Evolutionary conservation across 2,797 vertebrate genomes (phyloP).

Genomic region (Pseudochaenichthys georgianus): DNA sequence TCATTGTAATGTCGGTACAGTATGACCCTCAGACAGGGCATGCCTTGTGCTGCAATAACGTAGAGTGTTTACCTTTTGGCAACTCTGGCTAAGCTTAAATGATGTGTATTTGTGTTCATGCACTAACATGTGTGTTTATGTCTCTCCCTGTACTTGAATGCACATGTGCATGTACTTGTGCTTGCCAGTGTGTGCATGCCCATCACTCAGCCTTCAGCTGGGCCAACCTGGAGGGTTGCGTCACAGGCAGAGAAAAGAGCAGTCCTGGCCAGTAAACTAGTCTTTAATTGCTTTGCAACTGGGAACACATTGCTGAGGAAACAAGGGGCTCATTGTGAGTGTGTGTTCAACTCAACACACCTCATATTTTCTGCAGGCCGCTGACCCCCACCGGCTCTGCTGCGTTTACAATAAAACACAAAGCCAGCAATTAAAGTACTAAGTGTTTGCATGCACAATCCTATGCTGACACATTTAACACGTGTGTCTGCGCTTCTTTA

Average conservation of each 20-base stretch:
- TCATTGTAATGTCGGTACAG: conserved; percentile 34
- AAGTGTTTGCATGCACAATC: conserved; percentile 67
- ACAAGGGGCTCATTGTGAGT: conserved; percentile 83
- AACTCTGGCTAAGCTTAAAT: conserved; percentile 48
- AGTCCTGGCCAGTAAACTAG: conserved; percentile 76
- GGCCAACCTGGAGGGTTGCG: conserved; percentile 71
- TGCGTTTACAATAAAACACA: conserved; percentile 78
- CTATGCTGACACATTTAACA: conserved; percentile 44
- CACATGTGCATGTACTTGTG: conserved; percentile 43
- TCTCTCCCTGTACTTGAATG: conserved; percentile 19
- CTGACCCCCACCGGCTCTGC: conserved; percentile 62
- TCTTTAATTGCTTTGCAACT: conserved; percentile 85
- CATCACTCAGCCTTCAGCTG: conserved; percentile 67
- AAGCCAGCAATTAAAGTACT: conserved; percentile 67
- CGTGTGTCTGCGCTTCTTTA: conserved; percentile 15
- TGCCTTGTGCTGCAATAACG: conserved; percentile 55
- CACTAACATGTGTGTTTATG: conserved; percentile 30
- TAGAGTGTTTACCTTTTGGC: conserved; percentile 63
- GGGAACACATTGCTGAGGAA: conserved; percentile 80
- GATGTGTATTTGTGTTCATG: conserved; percentile 24
- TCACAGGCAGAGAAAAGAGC: conserved; percentile 71
- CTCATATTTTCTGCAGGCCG: conserved; percentile 75
- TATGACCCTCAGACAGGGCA: conserved; percentile 47
- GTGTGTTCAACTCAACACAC: conserved; percentile 80
- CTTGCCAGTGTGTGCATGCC: conserved; percentile 45